A percentile compares a stretch with the other conserved stretches of the same genome.
phyloP scores from a whole-genome alignment of 2,797 vertebrate species.

The Rachycentron canadum region DNA sequence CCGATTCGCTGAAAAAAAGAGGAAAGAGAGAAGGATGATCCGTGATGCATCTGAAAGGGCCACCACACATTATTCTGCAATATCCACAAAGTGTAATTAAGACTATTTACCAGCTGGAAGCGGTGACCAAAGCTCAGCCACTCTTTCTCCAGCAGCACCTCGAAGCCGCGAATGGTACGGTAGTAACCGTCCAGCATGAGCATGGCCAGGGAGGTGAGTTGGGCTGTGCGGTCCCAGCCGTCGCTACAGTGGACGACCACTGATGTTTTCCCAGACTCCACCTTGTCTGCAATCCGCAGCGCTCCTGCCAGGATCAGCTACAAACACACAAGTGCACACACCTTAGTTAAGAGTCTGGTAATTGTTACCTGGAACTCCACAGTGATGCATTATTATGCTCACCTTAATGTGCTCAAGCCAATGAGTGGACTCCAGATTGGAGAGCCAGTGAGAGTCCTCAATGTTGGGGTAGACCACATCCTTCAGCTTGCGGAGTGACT shows the following conservation, averaged over 20 bases:
- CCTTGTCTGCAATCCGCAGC: slow-evolving; percentile 95
- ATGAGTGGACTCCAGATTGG: slow-evolving; percentile 96
- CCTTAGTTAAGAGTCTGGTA: background rate
- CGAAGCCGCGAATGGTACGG: slow-evolving; percentile 92
- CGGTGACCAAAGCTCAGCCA: slow-evolving; percentile 98
- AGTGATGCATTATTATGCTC: background rate
- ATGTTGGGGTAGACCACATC: slow-evolving; percentile 97
- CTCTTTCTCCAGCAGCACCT: slow-evolving; percentile 96
- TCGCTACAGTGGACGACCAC: slow-evolving; percentile 98
- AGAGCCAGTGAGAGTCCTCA: slow-evolving; percentile 96
- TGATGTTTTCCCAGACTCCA: slow-evolving; percentile 96
- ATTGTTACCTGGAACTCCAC: background rate
- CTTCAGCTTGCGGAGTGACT: slow-evolving; percentile 95
- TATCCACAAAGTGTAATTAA: background rate
- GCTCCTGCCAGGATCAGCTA: slow-evolving; percentile 96
- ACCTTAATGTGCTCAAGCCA: slow-evolving; percentile 99
- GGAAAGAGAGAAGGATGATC: background rate
- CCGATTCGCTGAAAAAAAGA: slow-evolving; percentile 89
- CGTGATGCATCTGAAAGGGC: background rate
- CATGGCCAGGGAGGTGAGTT: slow-evolving; percentile 95
- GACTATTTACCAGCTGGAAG: slow-evolving; percentile 92
- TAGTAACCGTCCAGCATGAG: slow-evolving; percentile 96
- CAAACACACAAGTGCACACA: slow-evolving; percentile 16
- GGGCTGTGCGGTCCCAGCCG: slow-evolving; percentile 96
- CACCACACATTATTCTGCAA: background rate